Percentiles rank a stretch among this genome's conserved stretches.
Evolutionary conservation across 2,888 invertebrate genomes (phyloP).

Genomic region (Hirtodrosophila trivittata): DNA sequence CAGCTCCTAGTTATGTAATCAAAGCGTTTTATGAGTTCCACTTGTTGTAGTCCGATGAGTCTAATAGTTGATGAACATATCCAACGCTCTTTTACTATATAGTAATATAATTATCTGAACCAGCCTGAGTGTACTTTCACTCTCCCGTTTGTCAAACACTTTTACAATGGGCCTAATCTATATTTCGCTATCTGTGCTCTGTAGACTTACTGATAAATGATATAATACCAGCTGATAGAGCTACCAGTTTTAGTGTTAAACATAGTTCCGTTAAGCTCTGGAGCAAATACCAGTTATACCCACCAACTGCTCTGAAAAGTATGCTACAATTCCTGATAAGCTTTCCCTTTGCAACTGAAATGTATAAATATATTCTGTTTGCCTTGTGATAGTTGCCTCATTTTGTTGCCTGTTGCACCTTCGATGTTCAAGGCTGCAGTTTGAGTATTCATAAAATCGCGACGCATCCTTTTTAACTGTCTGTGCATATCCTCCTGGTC

Average conservation of each 20-base stretch:
- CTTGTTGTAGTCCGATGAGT: conserved; percentile 9
- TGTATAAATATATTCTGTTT: no score
- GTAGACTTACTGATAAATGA: conserved; percentile 6
- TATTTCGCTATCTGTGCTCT: not conserved
- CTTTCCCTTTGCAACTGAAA: no score
- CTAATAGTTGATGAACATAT: not conserved
- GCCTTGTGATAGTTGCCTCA: no score
- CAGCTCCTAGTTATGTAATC: conserved; percentile 40
- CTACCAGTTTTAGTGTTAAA: conserved; percentile 1
- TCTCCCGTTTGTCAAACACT: conserved; percentile 12
- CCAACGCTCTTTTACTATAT: conserved; percentile 22
- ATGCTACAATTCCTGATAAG: conserved; percentile 12
- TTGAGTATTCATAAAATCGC: conserved; percentile 5
- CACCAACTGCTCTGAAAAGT: conserved; percentile 12
- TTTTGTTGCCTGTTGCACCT: no score
- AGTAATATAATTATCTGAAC: conserved; percentile 59
- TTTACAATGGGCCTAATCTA: conserved; percentile 24
- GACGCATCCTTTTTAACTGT: conserved; percentile 1
- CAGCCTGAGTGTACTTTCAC: conserved; percentile 14
- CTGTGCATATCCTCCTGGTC: conserved; percentile 14
- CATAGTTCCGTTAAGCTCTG: no score
- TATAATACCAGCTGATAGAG: not conserved
- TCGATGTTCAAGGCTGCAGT: conserved; percentile 2
- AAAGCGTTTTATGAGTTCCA: conserved; percentile 58
- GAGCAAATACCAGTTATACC: no score